These are phyloP conservation scores for Muscicapa striata DNA, from an alignment of 2,797 vertebrate species.

Conservation along the genomic window DNA sequence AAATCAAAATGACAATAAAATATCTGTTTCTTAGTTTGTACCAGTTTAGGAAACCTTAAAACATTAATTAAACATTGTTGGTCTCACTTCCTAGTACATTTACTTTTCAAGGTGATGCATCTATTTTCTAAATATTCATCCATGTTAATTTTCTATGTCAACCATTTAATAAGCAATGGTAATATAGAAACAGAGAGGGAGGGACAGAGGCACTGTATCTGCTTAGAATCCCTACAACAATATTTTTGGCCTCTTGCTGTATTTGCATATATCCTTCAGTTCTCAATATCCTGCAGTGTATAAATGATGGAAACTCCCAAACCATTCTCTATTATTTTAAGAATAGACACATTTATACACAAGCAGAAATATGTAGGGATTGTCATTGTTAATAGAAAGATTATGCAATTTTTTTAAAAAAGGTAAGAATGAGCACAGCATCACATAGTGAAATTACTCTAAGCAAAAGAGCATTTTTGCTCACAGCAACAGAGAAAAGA, in stretches of 20 bases:
- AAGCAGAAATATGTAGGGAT: background rate
- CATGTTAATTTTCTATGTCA: background rate
- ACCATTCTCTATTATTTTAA: background rate
- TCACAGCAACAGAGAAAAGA: background rate
- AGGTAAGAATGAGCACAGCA: background rate
- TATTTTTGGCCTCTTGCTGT: background rate
- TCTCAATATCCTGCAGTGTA: background rate
- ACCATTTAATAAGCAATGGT: background rate
- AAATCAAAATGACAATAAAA: background rate
- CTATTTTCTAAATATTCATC: background rate
- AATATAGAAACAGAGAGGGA: background rate
- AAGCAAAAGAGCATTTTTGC: background rate
- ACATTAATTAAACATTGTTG: background rate
- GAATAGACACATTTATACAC: background rate
- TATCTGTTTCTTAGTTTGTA: background rate
- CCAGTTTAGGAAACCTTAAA: background rate
- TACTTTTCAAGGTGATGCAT: background rate
- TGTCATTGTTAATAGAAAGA: background rate
- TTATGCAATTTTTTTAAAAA: background rate
- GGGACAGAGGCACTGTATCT: background rate
- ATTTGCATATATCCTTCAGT: background rate
- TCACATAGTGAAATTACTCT: background rate
- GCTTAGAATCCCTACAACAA: background rate
- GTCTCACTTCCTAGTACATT: background rate
- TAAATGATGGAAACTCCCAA: background rate